Evolutionary conservation across 2,797 vertebrate genomes (phyloP).

Genomic region (Cacajao melanocephalus): DNA sequence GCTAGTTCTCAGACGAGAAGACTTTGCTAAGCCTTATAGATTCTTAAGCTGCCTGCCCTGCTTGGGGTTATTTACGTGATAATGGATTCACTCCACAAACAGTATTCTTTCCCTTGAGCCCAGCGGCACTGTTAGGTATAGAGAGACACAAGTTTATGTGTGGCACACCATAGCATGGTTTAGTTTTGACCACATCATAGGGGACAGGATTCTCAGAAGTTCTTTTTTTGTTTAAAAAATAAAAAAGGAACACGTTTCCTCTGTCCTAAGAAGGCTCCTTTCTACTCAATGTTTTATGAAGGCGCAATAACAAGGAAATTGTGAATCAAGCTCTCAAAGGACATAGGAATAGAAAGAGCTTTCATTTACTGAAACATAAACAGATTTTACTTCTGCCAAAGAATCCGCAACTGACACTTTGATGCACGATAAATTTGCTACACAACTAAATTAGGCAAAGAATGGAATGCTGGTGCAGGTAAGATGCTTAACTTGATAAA

Average conservation of each 20-base stretch:
- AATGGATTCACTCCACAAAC: not conserved
- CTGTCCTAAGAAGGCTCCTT: not conserved
- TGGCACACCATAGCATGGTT: not conserved
- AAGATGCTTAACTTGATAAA: not conserved
- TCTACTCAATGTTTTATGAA: slow-evolving; percentile 9
- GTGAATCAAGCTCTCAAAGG: not conserved
- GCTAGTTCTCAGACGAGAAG: not conserved
- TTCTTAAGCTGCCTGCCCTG: not conserved
- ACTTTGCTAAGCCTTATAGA: not conserved
- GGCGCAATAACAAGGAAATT: not conserved
- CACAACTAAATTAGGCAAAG: not conserved
- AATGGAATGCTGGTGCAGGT: not conserved
- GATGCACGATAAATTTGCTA: not conserved
- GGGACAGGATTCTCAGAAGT: not conserved
- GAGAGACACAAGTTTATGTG: not conserved
- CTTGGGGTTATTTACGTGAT: not conserved
- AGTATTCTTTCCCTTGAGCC: not conserved
- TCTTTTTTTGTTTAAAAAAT: not conserved
- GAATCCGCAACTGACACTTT: not conserved
- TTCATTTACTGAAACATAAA: not conserved
- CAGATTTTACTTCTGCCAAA: not conserved
- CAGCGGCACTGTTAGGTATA: not conserved
- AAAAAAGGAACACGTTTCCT: not conserved
- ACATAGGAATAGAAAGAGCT: not conserved
- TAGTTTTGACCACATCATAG: not conserved